Percentiles rank a stretch among this genome's conserved stretches.
phyloP scores from a whole-genome alignment of 1,140 invertebrate species.

The Danaus plexippus region DNA sequence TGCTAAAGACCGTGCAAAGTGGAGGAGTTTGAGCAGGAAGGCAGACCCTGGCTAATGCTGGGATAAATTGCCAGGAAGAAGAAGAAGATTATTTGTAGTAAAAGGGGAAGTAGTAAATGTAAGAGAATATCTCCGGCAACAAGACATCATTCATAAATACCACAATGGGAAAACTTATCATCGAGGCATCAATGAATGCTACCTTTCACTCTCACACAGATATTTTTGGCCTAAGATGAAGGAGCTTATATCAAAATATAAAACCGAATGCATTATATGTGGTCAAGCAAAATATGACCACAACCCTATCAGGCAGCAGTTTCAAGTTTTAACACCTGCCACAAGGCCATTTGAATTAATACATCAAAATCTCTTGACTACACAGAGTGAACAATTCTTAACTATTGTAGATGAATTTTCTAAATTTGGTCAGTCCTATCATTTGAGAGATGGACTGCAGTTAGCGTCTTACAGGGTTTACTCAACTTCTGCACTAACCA shows the following conservation, averaged over 20 bases:
- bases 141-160: not conserved
- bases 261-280: conserved; percentile 18
- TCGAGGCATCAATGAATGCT: conserved; percentile 14
- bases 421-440: conserved; percentile 7
- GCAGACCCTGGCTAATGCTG: too few relatives aligned
- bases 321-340: conserved; percentile 10
- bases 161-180: conserved; percentile 7
- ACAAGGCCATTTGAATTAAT: conserved; percentile 10
- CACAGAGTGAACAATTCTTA: conserved; percentile 9
- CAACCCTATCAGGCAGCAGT: conserved; percentile 13
- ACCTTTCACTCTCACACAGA: conserved; percentile 8
- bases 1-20: too few relatives aligned
- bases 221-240: conserved; percentile 23
- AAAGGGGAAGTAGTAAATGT: too few relatives aligned
- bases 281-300: conserved; percentile 17
- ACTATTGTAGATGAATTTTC: conserved; percentile 17
- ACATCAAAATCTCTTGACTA: conserved; percentile 8
- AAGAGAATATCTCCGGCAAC: too few relatives aligned
- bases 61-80: too few relatives aligned
- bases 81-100: not conserved
- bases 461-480: too few relatives aligned
- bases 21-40: too few relatives aligned
- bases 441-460: too few relatives aligned
- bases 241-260: conserved; percentile 15
- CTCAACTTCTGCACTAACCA: too few relatives aligned